Evolutionary conservation across 2,797 vertebrate species (phyloP), one percentile per base, ranked within the genome.

Genomic region (Setipinna tenuifilis): DNA sequence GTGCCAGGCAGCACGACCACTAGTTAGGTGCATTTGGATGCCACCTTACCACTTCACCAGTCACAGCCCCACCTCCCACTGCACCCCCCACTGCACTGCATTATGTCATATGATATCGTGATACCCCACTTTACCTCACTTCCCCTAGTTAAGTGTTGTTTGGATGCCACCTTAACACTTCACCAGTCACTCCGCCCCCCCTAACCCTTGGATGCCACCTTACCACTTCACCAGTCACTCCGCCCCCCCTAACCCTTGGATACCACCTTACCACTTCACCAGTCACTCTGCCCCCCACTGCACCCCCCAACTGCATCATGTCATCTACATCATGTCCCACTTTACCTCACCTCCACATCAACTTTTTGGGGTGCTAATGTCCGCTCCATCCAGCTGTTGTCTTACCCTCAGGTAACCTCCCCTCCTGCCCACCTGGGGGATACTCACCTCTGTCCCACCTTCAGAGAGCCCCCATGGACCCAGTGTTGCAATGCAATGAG

Each of bases 11-110:
- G 87, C 84, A 62, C 80, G 85, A 85, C 84, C n/a, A 81, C 85
- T 87, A 83, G 89, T 88, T 88, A 85, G 35, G 35, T 75, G 68
- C n/a, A n/a, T n/a, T n/a, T n/a, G n/a, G 86, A 61, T 86, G 87
- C 84, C 48, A 46, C 82, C 85, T 84, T 48, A 3, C 3, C 46
- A 83, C 85, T n/a, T n/a, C n/a, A n/a, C n/a, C n/a, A n/a, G n/a
- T n/a, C n/a, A n/a, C n/a, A n/a, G 11, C 9, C 23, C 21, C n/a
- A n/a, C n/a, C n/a, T 2, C n/a, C n/a, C n/a, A n/a, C n/a, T n/a
- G n/a, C n/a, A n/a, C n/a, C n/a, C n/a, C n/a, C n/a, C n/a, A n/a
- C n/a, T n/a, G n/a, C n/a, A n/a, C n/a, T n/a, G n/a, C n/a, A n/a
- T n/a, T n/a, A n/a, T n/a, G n/a, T n/a, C n/a, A n/a, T n/a, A n/a